These are phyloP conservation scores for Caenorhabditis sp. DNA, from an alignment of 2,888 invertebrate species.

Conservation along the genomic window DNA sequence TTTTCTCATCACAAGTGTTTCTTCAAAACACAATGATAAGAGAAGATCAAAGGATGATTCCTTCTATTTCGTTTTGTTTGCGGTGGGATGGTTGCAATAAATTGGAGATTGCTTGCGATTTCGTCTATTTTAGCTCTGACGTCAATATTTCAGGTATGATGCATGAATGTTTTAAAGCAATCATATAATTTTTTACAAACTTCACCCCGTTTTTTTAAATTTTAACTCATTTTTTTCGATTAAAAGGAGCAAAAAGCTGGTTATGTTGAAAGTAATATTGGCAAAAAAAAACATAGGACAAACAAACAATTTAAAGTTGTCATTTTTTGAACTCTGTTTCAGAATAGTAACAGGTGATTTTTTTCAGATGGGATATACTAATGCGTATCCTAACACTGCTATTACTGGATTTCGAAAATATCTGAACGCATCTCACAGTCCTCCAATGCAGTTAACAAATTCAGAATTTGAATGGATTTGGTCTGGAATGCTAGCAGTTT, in stretches of 20 bases:
- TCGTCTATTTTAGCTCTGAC: neutral
- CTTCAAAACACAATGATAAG: no score
- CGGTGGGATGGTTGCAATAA: neutral
- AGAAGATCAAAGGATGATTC: neutral
- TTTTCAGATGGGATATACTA: conserved; percentile 63
- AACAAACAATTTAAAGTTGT: no score
- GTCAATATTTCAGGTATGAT: neutral
- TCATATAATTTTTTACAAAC: no score
- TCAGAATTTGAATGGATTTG: conserved; percentile 60
- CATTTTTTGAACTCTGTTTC: no score
- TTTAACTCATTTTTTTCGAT: no score
- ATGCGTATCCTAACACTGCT: conserved; percentile 63
- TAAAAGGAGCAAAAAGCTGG: no score
- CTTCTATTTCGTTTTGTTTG: neutral
- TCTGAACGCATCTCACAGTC: conserved; percentile 21
- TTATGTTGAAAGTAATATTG: no score
- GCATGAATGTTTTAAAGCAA: no score
- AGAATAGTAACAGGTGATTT: no score
- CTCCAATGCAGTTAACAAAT: conserved; percentile 20
- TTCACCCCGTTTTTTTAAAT: no score
- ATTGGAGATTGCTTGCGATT: neutral
- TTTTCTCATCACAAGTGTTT: no score
- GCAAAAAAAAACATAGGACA: no score
- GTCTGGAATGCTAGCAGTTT: conserved; percentile 60
- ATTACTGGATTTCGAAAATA: conserved; percentile 35